Evolutionary conservation across 2,888 invertebrate species (phyloP).

Genomic region (Augochlorella aurata): DNA sequence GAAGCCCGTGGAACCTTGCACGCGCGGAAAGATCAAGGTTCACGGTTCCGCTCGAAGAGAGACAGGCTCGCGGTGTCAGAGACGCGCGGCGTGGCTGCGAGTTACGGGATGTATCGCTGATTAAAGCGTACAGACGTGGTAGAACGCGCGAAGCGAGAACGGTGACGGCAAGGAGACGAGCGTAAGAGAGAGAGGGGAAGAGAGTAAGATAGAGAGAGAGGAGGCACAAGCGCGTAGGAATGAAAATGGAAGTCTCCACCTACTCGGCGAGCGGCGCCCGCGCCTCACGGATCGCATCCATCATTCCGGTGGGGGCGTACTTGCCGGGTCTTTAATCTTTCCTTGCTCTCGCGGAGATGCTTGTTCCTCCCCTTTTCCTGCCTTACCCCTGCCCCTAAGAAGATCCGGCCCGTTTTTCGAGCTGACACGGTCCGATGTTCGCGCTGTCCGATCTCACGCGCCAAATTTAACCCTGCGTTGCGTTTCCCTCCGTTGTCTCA

Average conservation of each 20-base stretch:
- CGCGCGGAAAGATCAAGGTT: constrained; percentile 8
- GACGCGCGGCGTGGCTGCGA: constrained; percentile 7
- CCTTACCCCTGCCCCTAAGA: constrained; percentile 5
- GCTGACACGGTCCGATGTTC: constrained; percentile 17
- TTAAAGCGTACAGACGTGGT: constrained; percentile 49
- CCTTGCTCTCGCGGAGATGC: constrained; percentile 66
- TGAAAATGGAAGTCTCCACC: constrained; percentile 81
- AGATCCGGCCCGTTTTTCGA: constrained; percentile 31
- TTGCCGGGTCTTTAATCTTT: constrained; percentile 81
- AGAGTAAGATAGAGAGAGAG: constrained; percentile 44
- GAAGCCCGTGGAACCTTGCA: background rate
- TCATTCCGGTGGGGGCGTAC: constrained; percentile 81
- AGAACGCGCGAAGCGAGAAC: constrained; percentile 29
- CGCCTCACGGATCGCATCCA: constrained; percentile 79
- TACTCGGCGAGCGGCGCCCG: constrained; percentile 72
- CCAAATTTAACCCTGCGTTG: constrained; percentile 37
- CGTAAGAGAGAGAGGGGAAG: constrained; percentile 19
- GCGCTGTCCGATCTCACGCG: constrained; percentile 8
- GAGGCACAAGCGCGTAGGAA: constrained; percentile 67
- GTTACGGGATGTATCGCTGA: constrained; percentile 41
- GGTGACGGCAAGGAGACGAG: background rate
- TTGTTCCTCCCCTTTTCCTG: constrained; percentile 46
- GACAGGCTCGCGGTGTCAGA: background rate
- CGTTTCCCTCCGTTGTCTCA: background rate
- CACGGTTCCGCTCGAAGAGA: background rate